Evolutionary conservation across 2,888 invertebrate genomes (phyloP), one percentile per base, ranked within the genome.

Genomic region (Neoitamus cyanurus): DNA sequence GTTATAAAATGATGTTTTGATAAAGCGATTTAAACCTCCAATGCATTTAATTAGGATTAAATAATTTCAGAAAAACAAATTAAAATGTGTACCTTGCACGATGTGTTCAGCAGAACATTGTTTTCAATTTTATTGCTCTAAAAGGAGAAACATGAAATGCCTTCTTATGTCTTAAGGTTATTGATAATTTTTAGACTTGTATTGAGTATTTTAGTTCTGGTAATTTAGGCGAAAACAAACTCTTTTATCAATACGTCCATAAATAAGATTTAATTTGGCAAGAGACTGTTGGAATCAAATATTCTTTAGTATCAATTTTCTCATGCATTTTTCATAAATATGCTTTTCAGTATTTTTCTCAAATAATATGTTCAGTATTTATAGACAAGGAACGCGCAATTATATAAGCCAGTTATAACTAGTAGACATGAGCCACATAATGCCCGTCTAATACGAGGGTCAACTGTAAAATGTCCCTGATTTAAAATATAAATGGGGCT

Each of bases 211-310:
- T 73, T 73, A n/a, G 13, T 30, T 36, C 36, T 15, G 34, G 1
- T 73, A 72, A 31, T 20, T 2, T 15, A 42, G 25, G 75, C 37
- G 28, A 75, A 58, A 58, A 9, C 58, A 20, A 20, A 58, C 36
- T 73, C 1, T 73, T 73, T 30, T 70, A 20, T 73, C 31, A 11
- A 73, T 73, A 73, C 73, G 73, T 73, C 73, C 73, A 73, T 73
- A 15, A 34, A 73, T 73, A 36, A n/a, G n/a, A 15, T 70, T 0
- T 70, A 58, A 25, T 58, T 3, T 58, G 28, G 7, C 70, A 11
- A n/a, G 70, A 70, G 70, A 70, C 30, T 70, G 70, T 70, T 30
- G 30, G n/a, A 5, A 31, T 31, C 31, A 5, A 70, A 31, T 31
- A 31, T 11, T 31, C 13, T 20, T 15, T n/a, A 7, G 4, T n/a